A percentile compares a stretch with the other conserved stretches of the same genome.
Evolutionary conservation across 2,113 vertebrate genomes (phyloP).

Genomic region (Pterocles orientalis): DNA sequence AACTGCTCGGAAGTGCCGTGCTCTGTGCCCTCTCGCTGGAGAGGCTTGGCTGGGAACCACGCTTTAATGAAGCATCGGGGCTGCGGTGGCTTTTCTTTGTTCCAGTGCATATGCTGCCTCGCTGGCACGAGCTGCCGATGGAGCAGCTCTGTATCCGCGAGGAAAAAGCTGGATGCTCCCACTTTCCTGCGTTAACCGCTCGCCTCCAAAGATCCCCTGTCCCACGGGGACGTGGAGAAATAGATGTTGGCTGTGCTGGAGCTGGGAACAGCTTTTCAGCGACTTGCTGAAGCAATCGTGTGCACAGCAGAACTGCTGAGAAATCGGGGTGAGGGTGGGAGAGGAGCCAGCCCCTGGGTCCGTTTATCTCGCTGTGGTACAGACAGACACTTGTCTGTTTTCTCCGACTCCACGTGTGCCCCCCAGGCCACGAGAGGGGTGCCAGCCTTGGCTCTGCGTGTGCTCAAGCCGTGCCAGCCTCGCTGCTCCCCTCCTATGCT

Average conservation of each 20-base stretch:
- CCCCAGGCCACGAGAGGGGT: background rate
- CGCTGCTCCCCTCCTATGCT: background rate
- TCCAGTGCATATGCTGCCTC: slow-evolving; percentile 64
- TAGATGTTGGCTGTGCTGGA: background rate
- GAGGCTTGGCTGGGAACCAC: slow-evolving; percentile 49
- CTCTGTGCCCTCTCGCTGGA: slow-evolving; percentile 49
- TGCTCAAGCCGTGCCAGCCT: background rate
- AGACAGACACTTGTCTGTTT: background rate
- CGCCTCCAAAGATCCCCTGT: background rate
- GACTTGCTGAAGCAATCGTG: fast-evolving
- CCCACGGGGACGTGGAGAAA: background rate
- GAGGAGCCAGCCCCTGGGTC: background rate
- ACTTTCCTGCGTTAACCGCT: background rate
- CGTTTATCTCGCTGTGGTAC: background rate
- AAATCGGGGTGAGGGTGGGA: background rate
- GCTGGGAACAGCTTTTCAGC: background rate
- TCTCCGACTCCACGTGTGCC: fast-evolving
- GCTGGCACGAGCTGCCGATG: slow-evolving; percentile 50
- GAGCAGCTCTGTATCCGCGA: slow-evolving; percentile 9
- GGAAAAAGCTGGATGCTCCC: slow-evolving; percentile 19
- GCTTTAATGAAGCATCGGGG: slow-evolving; percentile 52
- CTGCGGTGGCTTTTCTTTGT: slow-evolving; percentile 60
- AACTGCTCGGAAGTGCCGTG: slow-evolving; percentile 11
- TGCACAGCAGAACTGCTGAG: fast-evolving
- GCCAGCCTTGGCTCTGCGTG: background rate